Evolutionary conservation across 2,888 invertebrate species (phyloP).

Genomic region (Nipponacmea schrenckii): DNA sequence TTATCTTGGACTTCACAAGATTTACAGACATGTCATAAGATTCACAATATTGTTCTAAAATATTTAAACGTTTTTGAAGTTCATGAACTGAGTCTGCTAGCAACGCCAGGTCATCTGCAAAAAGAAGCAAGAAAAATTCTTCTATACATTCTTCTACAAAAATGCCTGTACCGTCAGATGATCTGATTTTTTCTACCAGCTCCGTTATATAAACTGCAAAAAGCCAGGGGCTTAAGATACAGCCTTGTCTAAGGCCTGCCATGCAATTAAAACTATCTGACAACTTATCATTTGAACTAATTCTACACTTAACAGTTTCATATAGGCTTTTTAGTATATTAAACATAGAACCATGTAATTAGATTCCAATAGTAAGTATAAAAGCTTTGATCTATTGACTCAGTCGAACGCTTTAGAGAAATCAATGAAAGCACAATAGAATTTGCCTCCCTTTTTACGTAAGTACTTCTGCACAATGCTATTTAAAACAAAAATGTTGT

Average conservation of each 20-base stretch:
- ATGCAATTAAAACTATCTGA: not conserved
- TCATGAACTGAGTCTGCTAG: not conserved
- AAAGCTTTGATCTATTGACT: not conserved
- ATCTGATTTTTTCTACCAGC: not conserved
- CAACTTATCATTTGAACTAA: not conserved
- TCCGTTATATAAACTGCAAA: conserved; percentile 1
- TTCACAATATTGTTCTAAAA: conserved; percentile 3
- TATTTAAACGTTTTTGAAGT: not conserved
- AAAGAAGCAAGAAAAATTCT: not conserved
- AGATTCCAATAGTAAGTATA: not conserved
- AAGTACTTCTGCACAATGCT: not conserved
- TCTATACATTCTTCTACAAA: not conserved
- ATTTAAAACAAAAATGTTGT: conserved; percentile 11
- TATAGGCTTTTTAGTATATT: not conserved
- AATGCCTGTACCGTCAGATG: not conserved
- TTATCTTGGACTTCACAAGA: not conserved
- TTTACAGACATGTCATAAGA: conserved; percentile 1
- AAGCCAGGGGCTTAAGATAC: not conserved
- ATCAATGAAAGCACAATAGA: not conserved
- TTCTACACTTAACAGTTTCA: not conserved
- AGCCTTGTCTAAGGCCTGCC: not conserved
- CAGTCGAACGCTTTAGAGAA: not conserved
- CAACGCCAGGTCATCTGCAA: not conserved
- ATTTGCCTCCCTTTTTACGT: not conserved
- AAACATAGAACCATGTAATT: conserved; percentile 3